These are phyloP conservation scores for Forbesichthys papilliferus DNA, from an alignment of 2,113 vertebrate genomes.

Conservation along the genomic window DNA sequence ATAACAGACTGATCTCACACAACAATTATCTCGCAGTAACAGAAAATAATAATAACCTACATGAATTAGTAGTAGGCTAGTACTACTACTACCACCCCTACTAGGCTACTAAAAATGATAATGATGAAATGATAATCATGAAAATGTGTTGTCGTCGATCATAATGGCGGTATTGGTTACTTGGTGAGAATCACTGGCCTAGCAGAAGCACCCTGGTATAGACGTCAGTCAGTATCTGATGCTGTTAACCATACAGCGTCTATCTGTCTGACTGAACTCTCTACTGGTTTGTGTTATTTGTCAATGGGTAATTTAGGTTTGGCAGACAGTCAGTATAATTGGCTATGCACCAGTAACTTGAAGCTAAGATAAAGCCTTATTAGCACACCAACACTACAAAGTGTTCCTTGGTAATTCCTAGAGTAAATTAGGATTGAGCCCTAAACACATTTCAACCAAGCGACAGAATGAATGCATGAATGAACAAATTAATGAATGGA, in stretches of 20 bases:
- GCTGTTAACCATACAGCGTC: constrained; percentile 9
- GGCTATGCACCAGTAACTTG: constrained; percentile 67
- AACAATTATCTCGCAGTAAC: too few species aligned
- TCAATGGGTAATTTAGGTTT: constrained; percentile 48
- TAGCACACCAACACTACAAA: constrained; percentile 21
- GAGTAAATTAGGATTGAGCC: constrained; percentile 42
- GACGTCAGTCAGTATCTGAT: too few species aligned
- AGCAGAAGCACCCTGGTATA: too few species aligned
- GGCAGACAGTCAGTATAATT: constrained; percentile 63
- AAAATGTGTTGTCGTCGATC: too few species aligned
- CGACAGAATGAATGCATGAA: not conserved
- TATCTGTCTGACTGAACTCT: constrained; percentile 31
- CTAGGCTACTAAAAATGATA: too few species aligned
- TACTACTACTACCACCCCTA: too few species aligned
- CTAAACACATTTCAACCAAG: constrained; percentile 13
- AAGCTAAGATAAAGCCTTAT: constrained; percentile 47
- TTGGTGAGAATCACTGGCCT: too few species aligned
- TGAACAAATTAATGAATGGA: not conserved
- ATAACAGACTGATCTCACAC: too few species aligned
- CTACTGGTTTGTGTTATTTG: constrained; percentile 44
- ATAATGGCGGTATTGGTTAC: too few species aligned
- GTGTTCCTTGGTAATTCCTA: constrained; percentile 56
- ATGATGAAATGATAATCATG: too few species aligned
- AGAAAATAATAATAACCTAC: too few species aligned
- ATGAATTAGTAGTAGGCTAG: too few species aligned